Base-by-base conservation (phyloP, 2,113 vertebrate genomes). In the Elephantulus edwardii region DNA sequence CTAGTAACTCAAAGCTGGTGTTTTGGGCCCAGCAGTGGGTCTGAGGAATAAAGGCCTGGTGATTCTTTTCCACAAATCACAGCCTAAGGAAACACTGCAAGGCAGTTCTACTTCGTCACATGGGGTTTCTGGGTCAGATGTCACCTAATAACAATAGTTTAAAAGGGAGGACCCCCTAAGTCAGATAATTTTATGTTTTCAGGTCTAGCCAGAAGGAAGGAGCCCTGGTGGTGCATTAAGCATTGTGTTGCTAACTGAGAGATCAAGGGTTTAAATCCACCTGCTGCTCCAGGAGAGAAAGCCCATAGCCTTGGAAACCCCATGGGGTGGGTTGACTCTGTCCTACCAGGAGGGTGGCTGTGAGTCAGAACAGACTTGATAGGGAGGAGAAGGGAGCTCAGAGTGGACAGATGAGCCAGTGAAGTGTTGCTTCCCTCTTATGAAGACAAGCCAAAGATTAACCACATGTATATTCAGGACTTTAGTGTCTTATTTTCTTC, bases 401-500 rank as follows among this genome's bases (percentile, higher is more conserved):
- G 22, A 11, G 64, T 70, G 48, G 68, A 28, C 3, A 52, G 54
- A 9, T 58, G 35, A 60, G 35, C 79, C n/a, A 93, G 8, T 80
- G 24, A 79, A 93, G 8, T 79, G 30, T 74, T 92, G 38, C 26
- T 74, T 72, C 24, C 13, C 9, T 91, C n/a, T 56, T 40, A 35
- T 19, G 33, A 86, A 42, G 75, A 83, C 40, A 85, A 35, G 58
- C 44, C 44, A 83, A 71, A 24, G 16, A 74, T 66, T 46, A 54
- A 40, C 30, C 6, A 22, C 7, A 86, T 80, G n/a, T 20, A 35
- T 26, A 22, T 0, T 30, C 56, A 26, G 77, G 76, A 77, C 84
- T 93, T 88, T 82, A 54, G 42, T 17, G n/a, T 86, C 48, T 68
- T 83, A 52, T 56, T 87, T 84, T 72, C 68, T 84, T 87, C 71